A percentile compares a stretch with the other conserved stretches of the same genome.
Evolutionary conservation across 2,888 invertebrate genomes (phyloP).

Genomic region (Amiota communis): DNA sequence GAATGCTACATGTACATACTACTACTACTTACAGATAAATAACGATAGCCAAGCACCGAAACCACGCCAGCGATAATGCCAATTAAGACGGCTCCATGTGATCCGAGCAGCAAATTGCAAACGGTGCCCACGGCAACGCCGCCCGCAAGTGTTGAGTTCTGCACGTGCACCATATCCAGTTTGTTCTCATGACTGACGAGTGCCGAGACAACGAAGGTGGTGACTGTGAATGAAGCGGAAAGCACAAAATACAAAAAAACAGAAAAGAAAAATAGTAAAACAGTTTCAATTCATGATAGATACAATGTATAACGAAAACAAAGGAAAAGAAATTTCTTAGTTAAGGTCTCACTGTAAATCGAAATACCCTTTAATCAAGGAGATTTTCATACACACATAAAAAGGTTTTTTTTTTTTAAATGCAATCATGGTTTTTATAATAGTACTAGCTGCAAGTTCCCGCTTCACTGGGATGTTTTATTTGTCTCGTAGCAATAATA

Average conservation of each 20-base stretch:
- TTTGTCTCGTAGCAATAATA: no score
- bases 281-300: no score
- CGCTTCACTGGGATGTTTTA: no score
- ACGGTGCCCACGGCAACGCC: slow-evolving; percentile 93
- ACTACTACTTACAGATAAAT: slow-evolving; percentile 78
- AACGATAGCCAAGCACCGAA: slow-evolving; percentile 87
- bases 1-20: not conserved
- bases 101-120: slow-evolving; percentile 86
- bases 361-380: no score
- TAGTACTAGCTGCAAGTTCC: no score
- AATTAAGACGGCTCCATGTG: slow-evolving; percentile 87
- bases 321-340: not conserved
- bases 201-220: slow-evolving; percentile 88
- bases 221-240: slow-evolving; percentile 74
- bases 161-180: slow-evolving; percentile 93
- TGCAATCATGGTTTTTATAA: no score
- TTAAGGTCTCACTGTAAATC: no score
- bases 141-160: slow-evolving; percentile 94
- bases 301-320: not conserved
- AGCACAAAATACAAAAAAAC: slow-evolving; percentile 24
- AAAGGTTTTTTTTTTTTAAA: no score
- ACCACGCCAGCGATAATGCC: slow-evolving; percentile 85
- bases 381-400: no score
- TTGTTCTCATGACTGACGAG: slow-evolving; percentile 82
- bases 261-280: not conserved